Base-by-base conservation (phyloP, 1,140 invertebrate species). In the Cotesia chilonis region DNA sequence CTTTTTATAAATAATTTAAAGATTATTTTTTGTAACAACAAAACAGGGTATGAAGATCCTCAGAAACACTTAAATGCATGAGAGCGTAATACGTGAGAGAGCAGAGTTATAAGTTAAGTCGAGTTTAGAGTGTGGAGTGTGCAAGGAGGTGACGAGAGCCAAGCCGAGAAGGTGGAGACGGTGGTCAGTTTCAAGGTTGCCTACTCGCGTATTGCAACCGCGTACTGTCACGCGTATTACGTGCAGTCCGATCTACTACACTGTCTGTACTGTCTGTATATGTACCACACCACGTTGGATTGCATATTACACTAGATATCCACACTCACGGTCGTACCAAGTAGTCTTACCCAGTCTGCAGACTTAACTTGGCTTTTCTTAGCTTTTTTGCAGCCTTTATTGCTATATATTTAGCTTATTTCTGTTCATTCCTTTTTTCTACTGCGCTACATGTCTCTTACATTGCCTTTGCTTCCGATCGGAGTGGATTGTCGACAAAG, bases 171-270 rank as follows among this genome's bases (percentile, higher is more conserved):
- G 76, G 68, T 77, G 71, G 77, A 75, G 55, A 73, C 74, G 74
- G 73, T 78, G 70, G 68, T 64, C 68, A 72, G 74, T 77, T 81
- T 80, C 79, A 81, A 81, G 79, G 79, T 80, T 78, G 69, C 64
- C 60, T 51, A 41, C 63, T 76, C 66, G 69, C 72, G 65, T 47
- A 71, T 71, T 71, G 70, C 61, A 71, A 71, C 70, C 61, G 70
- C 61, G 51, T 14, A 71, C 70, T 71, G 70, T 71, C 70, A 71
- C 70, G 70, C 70, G 37, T 71, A 47, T 47, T 71, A 71, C 70
- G 52, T 65, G 70, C 61, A 47, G n/a, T 2, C 7, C 28, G 6
- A 28, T 38, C 57, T 36, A 59, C 28, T 28, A 28, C 28, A 28
- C 28, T 28, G 28, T 28, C 28, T 28, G 28, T 28, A 28, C 10